Evolutionary conservation across 2,113 vertebrate genomes (phyloP).

Genomic region (Oncorhynchus nerka): DNA sequence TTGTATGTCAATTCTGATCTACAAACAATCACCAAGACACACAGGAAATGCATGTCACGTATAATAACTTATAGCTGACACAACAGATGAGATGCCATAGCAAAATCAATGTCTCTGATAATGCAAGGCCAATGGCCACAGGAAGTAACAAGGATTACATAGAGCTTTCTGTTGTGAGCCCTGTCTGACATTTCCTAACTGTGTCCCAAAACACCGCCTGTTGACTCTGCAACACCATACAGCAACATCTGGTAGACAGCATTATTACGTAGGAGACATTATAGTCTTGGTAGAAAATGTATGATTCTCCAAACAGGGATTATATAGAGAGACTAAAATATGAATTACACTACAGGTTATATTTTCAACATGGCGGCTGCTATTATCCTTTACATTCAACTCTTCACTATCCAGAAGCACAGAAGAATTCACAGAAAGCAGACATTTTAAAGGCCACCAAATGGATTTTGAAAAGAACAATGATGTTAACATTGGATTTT

Average conservation of each 20-base stretch:
- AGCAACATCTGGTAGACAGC: neutral
- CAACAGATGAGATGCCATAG: neutral
- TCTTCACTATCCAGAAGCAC: neutral
- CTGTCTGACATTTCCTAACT: neutral
- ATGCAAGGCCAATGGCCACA: neutral
- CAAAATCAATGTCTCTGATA: neutral
- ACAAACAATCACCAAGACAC: constrained; percentile 5
- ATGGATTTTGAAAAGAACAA: neutral
- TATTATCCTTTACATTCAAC: neutral
- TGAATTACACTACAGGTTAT: neutral
- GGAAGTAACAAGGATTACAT: neutral
- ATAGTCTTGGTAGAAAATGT: neutral
- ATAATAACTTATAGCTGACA: neutral
- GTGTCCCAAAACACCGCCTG: neutral
- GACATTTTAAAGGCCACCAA: neutral
- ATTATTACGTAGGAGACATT: neutral
- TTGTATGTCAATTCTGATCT: neutral
- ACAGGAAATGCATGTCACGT: neutral
- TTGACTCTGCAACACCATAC: neutral
- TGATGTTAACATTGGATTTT: neutral
- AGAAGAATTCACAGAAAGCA: neutral
- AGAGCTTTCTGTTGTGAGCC: neutral
- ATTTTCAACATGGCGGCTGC: neutral
- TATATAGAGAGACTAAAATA: neutral
- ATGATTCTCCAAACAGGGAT: neutral